Percentiles rank a stretch among this genome's conserved stretches.
phyloP scores from a whole-genome alignment of 2,888 invertebrate genomes.

The Andrena dorsata region DNA sequence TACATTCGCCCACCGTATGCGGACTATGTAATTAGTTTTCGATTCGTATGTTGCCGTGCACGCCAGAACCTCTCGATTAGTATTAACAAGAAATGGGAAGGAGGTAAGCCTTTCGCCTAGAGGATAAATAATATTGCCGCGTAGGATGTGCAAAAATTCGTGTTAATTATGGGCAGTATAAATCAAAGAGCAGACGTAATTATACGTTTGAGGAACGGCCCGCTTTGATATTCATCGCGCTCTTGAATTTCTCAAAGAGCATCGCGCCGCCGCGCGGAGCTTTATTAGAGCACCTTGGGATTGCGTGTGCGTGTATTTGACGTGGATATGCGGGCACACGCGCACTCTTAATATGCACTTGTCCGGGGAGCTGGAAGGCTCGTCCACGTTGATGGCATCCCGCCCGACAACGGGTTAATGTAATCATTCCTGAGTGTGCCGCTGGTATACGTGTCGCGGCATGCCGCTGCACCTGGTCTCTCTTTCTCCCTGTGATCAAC shows the following conservation, averaged over 20 bases:
- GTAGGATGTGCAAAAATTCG: conserved; percentile 19
- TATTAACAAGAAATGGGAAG: neutral
- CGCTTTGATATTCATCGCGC: conserved; percentile 41
- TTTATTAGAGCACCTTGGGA: conserved; percentile 33
- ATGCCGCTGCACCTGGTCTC: conserved; percentile 70
- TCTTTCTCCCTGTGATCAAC: conserved; percentile 70
- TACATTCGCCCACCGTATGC: neutral
- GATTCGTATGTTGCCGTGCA: neutral
- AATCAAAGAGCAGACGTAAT: conserved; percentile 36
- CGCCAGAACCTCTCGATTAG: neutral
- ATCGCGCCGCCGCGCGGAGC: conserved; percentile 10
- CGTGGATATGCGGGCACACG: conserved; percentile 41
- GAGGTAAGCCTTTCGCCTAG: neutral
- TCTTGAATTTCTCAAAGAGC: conserved; percentile 50
- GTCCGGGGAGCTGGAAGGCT: conserved; percentile 35
- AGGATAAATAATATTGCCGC: neutral
- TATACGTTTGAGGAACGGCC: conserved; percentile 30
- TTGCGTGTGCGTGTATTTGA: conserved; percentile 37
- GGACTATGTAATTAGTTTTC: neutral
- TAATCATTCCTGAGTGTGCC: conserved; percentile 79
- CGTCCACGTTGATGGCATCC: conserved; percentile 63
- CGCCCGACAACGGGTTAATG: conserved; percentile 74
- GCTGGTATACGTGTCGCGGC: conserved; percentile 77
- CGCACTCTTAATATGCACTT: conserved; percentile 43
- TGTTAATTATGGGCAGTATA: conserved; percentile 30